These are phyloP conservation scores for Mechanitis mazaeus DNA, from an alignment of 2,888 invertebrate species.

Conservation along the genomic window DNA sequence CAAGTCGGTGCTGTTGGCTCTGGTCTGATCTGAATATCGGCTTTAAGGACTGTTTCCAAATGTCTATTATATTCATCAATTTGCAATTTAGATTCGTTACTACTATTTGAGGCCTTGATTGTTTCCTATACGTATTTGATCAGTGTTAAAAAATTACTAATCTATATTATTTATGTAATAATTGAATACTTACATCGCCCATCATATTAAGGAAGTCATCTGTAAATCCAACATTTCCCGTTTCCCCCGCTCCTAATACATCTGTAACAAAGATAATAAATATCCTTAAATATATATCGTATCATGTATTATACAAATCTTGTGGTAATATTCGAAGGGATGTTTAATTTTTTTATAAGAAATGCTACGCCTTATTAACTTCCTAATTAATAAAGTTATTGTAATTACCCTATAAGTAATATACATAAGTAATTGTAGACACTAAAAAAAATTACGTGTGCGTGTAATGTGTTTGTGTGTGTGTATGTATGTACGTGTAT, in stretches of 20 bases:
- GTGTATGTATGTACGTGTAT: no score
- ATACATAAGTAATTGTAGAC: no score
- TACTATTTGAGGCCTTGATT: neutral
- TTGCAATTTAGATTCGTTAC: neutral
- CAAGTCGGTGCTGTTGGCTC: conserved; percentile 40
- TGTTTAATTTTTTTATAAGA: no score
- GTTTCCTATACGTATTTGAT: conserved; percentile 1
- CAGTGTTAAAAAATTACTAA: neutral
- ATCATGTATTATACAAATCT: no score
- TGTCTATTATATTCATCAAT: conserved; percentile 14
- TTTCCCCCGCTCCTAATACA: conserved; percentile 37
- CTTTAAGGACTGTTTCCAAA: conserved; percentile 49
- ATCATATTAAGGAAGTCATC: conserved; percentile 63
- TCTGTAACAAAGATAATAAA: conserved; percentile 34
- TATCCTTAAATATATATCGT: neutral
- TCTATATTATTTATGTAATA: conserved; percentile 3
- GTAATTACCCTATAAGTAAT: no score
- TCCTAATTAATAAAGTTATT: no score
- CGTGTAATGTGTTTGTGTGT: no score
- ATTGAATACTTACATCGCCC: conserved; percentile 51
- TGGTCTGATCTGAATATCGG: conserved; percentile 37
- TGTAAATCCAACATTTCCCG: conserved; percentile 44
- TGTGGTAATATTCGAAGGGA: no score
- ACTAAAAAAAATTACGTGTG: no score
- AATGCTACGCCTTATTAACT: no score